A percentile compares a stretch with the other conserved stretches of the same genome.
phyloP scores from a whole-genome alignment of 2,797 vertebrate species.

The Pipistrellus nathusii region DNA sequence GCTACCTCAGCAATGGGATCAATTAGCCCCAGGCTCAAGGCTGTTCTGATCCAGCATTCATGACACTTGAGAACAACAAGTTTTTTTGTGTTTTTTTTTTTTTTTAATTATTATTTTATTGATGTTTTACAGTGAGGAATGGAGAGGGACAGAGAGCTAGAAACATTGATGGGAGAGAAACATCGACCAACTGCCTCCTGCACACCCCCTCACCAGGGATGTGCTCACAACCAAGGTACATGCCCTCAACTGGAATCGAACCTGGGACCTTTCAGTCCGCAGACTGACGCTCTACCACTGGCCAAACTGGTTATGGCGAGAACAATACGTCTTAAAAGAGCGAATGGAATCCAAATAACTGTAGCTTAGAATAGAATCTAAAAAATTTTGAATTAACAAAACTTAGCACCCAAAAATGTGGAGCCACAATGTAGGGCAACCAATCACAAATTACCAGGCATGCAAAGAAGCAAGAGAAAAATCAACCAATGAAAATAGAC shows the following conservation, averaged over 20 bases:
- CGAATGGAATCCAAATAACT: background rate
- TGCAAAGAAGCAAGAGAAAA: background rate
- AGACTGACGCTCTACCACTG: no score
- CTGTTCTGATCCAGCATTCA: background rate
- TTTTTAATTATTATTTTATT: no score
- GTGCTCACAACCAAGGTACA: no score
- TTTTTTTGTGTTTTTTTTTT: no score
- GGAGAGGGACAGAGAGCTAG: no score
- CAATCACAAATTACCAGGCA: constrained; percentile 26
- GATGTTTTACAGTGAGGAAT: no score
- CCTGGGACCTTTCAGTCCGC: no score
- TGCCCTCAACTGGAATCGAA: no score
- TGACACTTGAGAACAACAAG: background rate
- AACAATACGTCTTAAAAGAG: background rate
- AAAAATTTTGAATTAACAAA: background rate
- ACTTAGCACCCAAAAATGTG: background rate
- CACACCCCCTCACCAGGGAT: no score
- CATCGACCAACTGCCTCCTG: no score
- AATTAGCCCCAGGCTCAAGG: background rate
- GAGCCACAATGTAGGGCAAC: background rate
- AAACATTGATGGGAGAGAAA: no score
- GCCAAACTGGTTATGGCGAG: no score
- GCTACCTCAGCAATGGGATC: background rate
- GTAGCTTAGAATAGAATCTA: background rate
- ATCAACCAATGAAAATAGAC: background rate